A percentile compares a stretch with the other conserved stretches of the same genome.
phyloP scores from a whole-genome alignment of 2,888 invertebrate species.

The Chaitophorus viminalis region DNA sequence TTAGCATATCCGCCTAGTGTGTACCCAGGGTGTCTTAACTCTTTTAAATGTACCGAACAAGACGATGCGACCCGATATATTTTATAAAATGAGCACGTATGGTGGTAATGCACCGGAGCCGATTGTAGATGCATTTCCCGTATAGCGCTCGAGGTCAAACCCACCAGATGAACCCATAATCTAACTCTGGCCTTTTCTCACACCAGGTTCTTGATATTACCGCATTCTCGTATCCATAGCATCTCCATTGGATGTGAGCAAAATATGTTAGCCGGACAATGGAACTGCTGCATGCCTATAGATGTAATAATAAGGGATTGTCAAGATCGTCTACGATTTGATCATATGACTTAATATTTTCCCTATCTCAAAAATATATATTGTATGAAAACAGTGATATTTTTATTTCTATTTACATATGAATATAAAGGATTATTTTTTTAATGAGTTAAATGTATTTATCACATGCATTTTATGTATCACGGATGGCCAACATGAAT shows the following conservation, averaged over 20 bases:
- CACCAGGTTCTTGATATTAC: background rate
- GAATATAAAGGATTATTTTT: no score
- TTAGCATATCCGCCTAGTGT: background rate
- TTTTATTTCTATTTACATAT: no score
- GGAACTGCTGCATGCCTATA: no score
- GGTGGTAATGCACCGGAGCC: constrained; percentile 14
- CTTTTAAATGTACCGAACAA: background rate
- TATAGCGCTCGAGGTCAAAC: background rate
- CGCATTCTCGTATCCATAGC: background rate
- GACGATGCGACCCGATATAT: background rate
- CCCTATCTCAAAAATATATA: no score
- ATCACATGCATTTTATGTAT: no score
- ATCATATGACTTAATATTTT: no score
- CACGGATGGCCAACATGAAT: no score
- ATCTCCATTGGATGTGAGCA: background rate
- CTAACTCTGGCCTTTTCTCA: background rate
- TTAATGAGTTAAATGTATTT: no score
- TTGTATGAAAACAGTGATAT: no score
- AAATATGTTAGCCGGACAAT: background rate
- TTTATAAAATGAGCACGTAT: constrained; percentile 48
- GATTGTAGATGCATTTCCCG: constrained; percentile 39
- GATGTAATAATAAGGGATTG: no score
- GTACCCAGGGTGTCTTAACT: background rate
- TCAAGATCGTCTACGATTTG: no score
- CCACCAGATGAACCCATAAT: constrained; percentile 10